Conservation (phyloP, 2,113 vertebrate species). For the Mormyrus lacerda region DNA sequence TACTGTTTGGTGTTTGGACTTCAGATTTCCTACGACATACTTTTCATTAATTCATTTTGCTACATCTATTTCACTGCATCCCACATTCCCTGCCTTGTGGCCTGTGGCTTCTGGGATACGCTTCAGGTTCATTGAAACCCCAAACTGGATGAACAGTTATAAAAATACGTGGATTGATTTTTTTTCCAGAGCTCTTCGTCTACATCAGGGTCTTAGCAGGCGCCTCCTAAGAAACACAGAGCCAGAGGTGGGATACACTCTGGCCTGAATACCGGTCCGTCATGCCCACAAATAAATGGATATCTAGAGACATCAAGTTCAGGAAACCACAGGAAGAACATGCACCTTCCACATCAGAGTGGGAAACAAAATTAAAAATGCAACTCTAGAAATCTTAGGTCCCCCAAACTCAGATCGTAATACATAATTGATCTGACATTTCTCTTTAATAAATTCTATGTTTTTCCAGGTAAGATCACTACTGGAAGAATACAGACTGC, state of each 20-base stretch:
- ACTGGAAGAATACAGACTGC: neutral
- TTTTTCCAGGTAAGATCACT: neutral
- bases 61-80: neutral
- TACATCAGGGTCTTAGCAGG: neutral
- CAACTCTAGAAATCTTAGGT: neutral
- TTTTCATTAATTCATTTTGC: neutral
- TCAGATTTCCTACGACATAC: neutral
- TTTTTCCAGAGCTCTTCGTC: neutral
- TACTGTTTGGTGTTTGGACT: neutral
- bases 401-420: neutral
- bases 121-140: neutral
- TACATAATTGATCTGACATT: neutral
- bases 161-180: neutral
- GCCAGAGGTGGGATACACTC: neutral
- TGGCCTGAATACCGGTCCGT: neutral
- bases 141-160: neutral
- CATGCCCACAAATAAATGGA: neutral
- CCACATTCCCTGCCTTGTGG: neutral
- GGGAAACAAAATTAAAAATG: neutral
- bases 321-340: neutral
- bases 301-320: neutral
- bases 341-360: neutral
- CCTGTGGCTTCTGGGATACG: neutral
- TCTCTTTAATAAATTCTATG: neutral
- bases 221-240: neutral